These are phyloP conservation scores for Megalopta genalis DNA, from an alignment of 1,140 invertebrate genomes.

Conservation along the genomic window DNA sequence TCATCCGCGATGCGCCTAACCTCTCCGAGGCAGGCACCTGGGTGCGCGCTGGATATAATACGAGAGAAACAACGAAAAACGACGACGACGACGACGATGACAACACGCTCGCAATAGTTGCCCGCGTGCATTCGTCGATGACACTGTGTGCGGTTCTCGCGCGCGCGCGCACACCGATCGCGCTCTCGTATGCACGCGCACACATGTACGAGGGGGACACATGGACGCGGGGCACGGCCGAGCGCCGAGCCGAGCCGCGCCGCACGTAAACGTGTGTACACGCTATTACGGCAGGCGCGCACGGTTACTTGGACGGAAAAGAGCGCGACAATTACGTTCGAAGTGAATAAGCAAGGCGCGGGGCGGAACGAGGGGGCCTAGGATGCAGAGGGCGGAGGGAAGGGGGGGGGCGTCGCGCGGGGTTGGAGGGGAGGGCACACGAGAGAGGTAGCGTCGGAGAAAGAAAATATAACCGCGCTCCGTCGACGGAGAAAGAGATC, in stretches of 20 bases:
- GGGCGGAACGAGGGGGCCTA: neutral
- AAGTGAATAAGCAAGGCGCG: conserved; percentile 40
- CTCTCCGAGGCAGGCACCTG: conserved; percentile 22
- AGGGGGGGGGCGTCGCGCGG: no score
- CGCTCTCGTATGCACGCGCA: neutral
- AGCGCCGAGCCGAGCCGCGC: no score
- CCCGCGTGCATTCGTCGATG: conserved; percentile 57
- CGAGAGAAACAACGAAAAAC: neutral
- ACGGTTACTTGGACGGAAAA: conserved; percentile 56
- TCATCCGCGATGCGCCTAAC: conserved; percentile 21
- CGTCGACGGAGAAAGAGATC: no score
- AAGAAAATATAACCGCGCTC: conserved; percentile 36
- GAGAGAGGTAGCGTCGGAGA: conserved; percentile 49
- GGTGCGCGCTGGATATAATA: conserved; percentile 40
- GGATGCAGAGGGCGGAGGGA: no score
- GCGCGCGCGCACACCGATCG: neutral
- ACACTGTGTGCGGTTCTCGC: conserved; percentile 14
- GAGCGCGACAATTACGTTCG: conserved; percentile 52
- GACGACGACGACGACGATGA: conserved; percentile 57
- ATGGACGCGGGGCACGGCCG: no score
- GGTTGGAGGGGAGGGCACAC: neutral
- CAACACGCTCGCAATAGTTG: conserved; percentile 52
- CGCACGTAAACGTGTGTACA: conserved; percentile 22
- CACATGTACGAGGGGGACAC: neutral
- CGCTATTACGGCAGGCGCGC: conserved; percentile 52